Evolutionary conservation across 2,797 vertebrate species (phyloP).

Genomic region (Phalloptychus januarius): DNA sequence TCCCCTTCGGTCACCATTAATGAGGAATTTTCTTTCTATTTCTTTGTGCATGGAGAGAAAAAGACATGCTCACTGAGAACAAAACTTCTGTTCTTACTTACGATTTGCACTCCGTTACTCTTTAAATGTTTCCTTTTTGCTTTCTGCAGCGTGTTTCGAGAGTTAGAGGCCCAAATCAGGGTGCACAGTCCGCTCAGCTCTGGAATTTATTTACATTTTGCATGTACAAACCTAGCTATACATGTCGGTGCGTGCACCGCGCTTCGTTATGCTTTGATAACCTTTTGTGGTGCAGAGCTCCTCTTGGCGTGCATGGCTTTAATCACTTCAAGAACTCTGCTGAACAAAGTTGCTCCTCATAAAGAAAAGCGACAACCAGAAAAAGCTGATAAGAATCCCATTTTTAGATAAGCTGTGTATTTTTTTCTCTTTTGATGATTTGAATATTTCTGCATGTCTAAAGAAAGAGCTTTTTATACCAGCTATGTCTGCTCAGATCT

Average conservation of each 20-base stretch:
- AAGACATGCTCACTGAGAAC: constrained; percentile 12
- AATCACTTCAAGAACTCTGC: constrained; percentile 42
- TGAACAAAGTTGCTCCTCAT: constrained; percentile 32
- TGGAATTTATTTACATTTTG: constrained; percentile 50
- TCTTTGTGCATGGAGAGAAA: constrained; percentile 32
- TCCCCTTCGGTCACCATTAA: constrained; percentile 70
- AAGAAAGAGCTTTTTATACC: constrained; percentile 55
- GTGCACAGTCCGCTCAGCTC: constrained; percentile 19
- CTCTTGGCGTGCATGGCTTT: constrained; percentile 26
- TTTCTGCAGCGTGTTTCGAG: constrained; percentile 11
- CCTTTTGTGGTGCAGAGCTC: constrained; percentile 27
- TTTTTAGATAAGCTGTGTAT: constrained; percentile 43
- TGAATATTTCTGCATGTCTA: constrained; percentile 46
- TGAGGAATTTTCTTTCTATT: constrained; percentile 50
- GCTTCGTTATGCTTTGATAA: constrained; percentile 39
- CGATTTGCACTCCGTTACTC: neutral
- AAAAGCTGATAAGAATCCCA: constrained; percentile 51
- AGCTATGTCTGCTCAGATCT: neutral
- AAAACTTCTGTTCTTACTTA: constrained; percentile 19
- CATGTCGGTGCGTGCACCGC: neutral
- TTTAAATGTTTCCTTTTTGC: constrained; percentile 26
- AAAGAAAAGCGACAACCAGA: constrained; percentile 35
- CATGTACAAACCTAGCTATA: neutral
- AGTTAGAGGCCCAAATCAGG: constrained; percentile 34
- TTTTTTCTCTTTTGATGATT: constrained; percentile 25